Conservation (phyloP, 2,888 invertebrate species). For the Hydrotaea diabolus region DNA sequence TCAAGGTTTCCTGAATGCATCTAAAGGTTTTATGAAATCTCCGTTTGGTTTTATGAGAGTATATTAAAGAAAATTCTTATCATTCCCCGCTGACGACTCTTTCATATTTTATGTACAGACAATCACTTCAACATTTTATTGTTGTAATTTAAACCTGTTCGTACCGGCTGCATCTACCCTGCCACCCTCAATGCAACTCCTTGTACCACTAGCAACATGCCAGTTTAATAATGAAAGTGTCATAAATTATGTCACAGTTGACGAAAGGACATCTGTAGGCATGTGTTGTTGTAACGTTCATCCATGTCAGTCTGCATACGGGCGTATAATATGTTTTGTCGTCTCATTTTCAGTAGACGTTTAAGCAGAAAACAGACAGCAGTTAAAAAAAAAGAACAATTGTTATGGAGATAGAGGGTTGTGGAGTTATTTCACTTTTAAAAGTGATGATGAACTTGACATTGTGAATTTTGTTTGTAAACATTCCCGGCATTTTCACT, state of each 20-base stretch:
- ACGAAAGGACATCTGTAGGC: slow-evolving; percentile 74
- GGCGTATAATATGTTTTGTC: slow-evolving; percentile 14
- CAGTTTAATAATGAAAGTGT: slow-evolving; percentile 77
- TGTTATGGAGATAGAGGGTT: neutral
- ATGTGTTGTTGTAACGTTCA: slow-evolving; percentile 14
- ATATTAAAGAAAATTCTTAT: too few relatives aligned
- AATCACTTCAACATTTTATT: neutral
- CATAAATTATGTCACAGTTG: slow-evolving; percentile 79
- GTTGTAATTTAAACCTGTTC: slow-evolving; percentile 25
- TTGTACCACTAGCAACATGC: slow-evolving; percentile 25
- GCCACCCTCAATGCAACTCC: neutral
- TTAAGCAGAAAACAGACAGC: slow-evolving; percentile 2
- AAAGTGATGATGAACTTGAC: slow-evolving; percentile 59
- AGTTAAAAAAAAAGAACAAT: neutral
- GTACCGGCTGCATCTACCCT: neutral
- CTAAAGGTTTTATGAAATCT: too few relatives aligned
- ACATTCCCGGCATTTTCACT: slow-evolving; percentile 11
- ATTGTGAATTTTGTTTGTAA: slow-evolving; percentile 40
- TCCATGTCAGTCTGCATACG: slow-evolving; percentile 52
- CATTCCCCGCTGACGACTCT: neutral
- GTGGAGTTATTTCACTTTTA: slow-evolving; percentile 34
- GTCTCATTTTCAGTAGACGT: slow-evolving; percentile 16
- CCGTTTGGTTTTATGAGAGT: too few relatives aligned
- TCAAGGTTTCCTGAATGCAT: too few relatives aligned
- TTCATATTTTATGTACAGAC: neutral